Evolutionary conservation across 2,888 invertebrate genomes (phyloP).

Genomic region (Apodemia zela): DNA sequence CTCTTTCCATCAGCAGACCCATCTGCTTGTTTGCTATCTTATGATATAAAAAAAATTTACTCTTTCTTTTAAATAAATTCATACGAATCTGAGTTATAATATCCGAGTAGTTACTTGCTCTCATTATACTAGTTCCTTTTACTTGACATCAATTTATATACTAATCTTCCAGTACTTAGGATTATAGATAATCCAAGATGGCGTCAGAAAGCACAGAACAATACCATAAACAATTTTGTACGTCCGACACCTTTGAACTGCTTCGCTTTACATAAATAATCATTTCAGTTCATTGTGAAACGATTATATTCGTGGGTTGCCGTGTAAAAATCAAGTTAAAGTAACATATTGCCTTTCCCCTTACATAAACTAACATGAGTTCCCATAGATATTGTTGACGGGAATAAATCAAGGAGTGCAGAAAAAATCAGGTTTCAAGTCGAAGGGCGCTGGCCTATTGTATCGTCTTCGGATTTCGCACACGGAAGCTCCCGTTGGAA

Average conservation of each 20-base stretch:
- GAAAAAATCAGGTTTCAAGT: constrained; percentile 66
- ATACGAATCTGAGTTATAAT: too few relatives aligned
- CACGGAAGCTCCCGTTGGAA: constrained; percentile 61
- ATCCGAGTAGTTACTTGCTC: too few relatives aligned
- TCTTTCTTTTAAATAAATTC: too few relatives aligned
- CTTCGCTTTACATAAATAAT: constrained; percentile 3
- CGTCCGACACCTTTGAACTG: constrained; percentile 3
- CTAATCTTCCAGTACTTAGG: too few relatives aligned
- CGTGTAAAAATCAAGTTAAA: constrained; percentile 20
- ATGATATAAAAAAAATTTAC: too few relatives aligned
- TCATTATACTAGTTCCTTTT: too few relatives aligned
- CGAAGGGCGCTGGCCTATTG: constrained; percentile 54
- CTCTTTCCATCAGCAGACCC: too few relatives aligned
- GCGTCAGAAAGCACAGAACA: too few relatives aligned
- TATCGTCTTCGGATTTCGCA: constrained; percentile 59
- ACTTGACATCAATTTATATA: too few relatives aligned
- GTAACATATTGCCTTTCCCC: constrained; percentile 19
- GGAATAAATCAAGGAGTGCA: constrained; percentile 75
- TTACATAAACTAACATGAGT: constrained; percentile 41
- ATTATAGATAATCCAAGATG: too few relatives aligned
- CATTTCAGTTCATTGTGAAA: constrained; percentile 9
- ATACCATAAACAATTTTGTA: background rate
- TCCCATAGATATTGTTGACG: constrained; percentile 75
- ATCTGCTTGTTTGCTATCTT: too few relatives aligned
- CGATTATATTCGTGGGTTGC: constrained; percentile 5